Percentiles rank a stretch among this genome's conserved stretches.
These are phyloP conservation scores for Marasmarcha lunaedactyla DNA, from an alignment of 2,888 invertebrate species.

Conservation along the genomic window DNA sequence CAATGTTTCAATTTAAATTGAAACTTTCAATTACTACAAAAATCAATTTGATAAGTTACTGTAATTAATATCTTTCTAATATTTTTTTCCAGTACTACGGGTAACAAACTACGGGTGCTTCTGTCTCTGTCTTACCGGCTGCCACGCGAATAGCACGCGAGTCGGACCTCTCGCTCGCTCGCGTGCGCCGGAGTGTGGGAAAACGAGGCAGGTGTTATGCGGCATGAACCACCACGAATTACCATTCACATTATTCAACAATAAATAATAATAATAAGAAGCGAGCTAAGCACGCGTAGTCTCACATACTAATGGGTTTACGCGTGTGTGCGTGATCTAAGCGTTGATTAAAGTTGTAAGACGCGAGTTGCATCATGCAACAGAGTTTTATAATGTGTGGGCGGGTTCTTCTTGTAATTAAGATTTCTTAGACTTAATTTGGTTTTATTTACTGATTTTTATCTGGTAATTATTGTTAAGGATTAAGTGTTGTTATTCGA, in stretches of 20 bases:
- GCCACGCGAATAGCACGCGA: constrained; percentile 42
- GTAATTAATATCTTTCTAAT: constrained; percentile 23
- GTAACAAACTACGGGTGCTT: constrained; percentile 3
- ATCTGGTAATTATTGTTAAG: too few species aligned
- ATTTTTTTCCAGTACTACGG: constrained; percentile 27
- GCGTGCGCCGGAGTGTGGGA: constrained; percentile 68
- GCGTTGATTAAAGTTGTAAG: constrained; percentile 23
- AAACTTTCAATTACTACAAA: too few species aligned
- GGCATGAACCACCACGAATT: constrained; percentile 71
- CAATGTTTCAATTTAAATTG: too few species aligned
- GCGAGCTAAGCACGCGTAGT: constrained; percentile 66
- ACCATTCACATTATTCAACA: constrained; percentile 71
- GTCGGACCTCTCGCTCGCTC: constrained; percentile 39
- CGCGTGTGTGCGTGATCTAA: constrained; percentile 34
- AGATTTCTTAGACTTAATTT: constrained; percentile 1
- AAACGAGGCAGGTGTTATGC: constrained; percentile 73
- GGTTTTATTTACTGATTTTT: too few species aligned
- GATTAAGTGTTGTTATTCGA: too few species aligned
- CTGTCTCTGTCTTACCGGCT: constrained; percentile 21
- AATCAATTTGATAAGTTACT: constrained; percentile 19
- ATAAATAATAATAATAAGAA: constrained; percentile 71
- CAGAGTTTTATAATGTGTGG: constrained; percentile 46
- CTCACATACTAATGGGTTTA: constrained; percentile 53
- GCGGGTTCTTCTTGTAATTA: constrained; percentile 28
- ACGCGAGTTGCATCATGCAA: constrained; percentile 20